Conservation (phyloP, 2,888 invertebrate species). For the Tiphia femorata region DNA sequence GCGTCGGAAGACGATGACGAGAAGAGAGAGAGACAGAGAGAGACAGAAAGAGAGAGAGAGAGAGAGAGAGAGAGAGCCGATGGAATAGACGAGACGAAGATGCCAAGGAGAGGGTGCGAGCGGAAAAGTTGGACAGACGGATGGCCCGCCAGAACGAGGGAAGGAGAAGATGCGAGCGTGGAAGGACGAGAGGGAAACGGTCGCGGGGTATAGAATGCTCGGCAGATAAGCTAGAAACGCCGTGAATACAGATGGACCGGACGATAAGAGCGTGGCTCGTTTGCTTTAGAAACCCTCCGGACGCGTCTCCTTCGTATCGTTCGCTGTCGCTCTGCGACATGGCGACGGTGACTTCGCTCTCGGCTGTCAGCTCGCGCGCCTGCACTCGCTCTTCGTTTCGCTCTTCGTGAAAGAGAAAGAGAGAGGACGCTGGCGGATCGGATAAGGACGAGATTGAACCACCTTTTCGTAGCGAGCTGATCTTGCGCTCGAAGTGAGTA, state of each 20-base stretch:
- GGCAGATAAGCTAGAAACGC: constrained; percentile 57
- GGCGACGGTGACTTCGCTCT: constrained; percentile 42
- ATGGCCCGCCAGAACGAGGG: background rate
- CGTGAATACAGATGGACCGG: constrained; percentile 65
- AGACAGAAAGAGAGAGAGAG: constrained; percentile 15
- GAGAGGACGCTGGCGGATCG: too few species aligned
- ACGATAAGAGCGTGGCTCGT: constrained; percentile 54
- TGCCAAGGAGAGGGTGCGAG: constrained; percentile 7
- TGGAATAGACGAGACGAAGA: too few species aligned
- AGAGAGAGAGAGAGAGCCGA: background rate
- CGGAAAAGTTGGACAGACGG: constrained; percentile 2
- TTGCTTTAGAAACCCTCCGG: constrained; percentile 49
- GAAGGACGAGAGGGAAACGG: constrained; percentile 2
- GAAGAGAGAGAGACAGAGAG: constrained; percentile 9
- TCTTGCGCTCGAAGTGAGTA: too few species aligned
- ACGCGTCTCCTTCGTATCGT: constrained; percentile 33
- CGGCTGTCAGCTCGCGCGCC: constrained; percentile 43
- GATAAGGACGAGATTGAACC: too few species aligned
- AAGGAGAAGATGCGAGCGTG: background rate
- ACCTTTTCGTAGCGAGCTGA: too few species aligned
- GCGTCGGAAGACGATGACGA: too few species aligned
- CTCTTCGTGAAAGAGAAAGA: too few species aligned
- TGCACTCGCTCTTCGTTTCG: too few species aligned
- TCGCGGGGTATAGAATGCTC: background rate
- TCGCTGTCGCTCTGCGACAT: constrained; percentile 27